Evolutionary conservation across 1,140 invertebrate species (phyloP).

Genomic region (Babylonia areolata): DNA sequence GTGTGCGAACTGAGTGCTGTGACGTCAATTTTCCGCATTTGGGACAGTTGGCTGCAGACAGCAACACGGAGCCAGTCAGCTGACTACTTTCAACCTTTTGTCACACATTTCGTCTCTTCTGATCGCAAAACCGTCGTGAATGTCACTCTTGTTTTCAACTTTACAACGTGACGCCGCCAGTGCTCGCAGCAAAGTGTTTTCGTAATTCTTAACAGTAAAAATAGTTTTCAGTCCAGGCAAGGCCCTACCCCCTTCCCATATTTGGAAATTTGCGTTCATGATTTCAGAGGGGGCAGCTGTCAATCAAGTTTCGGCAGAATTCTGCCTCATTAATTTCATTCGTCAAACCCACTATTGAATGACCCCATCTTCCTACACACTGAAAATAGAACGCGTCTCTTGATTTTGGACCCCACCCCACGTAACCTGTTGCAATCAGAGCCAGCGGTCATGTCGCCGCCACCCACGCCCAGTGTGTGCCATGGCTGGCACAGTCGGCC

Average conservation of each 20-base stretch:
- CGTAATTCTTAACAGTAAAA: not conserved
- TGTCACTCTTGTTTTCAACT: not conserved
- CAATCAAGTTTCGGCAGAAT: constrained; percentile 39
- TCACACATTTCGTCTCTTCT: not conserved
- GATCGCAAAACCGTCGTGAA: not conserved
- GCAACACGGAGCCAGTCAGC: not conserved
- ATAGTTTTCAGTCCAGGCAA: constrained; percentile 2
- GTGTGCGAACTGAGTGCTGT: constrained; percentile 31
- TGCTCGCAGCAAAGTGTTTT: not conserved
- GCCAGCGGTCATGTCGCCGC: too few species aligned
- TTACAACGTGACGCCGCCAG: not conserved
- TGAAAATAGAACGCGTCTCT: too few species aligned
- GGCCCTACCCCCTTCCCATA: constrained; percentile 48
- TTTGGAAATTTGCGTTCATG: constrained; percentile 54
- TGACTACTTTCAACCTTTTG: not conserved
- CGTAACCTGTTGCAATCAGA: too few species aligned
- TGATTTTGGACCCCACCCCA: too few species aligned
- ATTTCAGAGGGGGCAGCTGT: constrained; percentile 42
- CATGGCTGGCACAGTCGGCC: too few species aligned
- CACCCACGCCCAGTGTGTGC: too few species aligned
- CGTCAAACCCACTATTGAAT: too few species aligned
- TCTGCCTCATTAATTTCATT: too few species aligned
- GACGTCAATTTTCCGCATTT: constrained; percentile 43
- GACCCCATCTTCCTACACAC: too few species aligned
- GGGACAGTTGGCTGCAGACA: constrained; percentile 40